Percentiles rank a stretch among this genome's conserved stretches.
Evolutionary conservation across 1,140 invertebrate genomes (phyloP).

Genomic region (Lucilia sericata): DNA sequence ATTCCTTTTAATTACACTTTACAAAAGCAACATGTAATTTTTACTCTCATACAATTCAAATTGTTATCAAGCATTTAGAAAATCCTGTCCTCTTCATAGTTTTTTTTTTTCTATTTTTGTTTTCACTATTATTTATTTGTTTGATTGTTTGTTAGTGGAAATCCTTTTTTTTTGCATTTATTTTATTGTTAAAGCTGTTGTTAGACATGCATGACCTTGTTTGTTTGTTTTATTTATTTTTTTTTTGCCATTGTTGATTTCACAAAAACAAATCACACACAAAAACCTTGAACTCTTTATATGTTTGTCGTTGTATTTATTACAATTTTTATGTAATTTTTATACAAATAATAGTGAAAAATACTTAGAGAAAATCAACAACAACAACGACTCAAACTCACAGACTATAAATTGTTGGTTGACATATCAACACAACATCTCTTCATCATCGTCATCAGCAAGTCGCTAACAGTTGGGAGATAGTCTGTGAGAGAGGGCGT

Average conservation of each 20-base stretch:
- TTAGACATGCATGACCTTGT: conserved; percentile 15
- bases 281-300: conserved; percentile 15
- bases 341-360: background rate
- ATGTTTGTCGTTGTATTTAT: background rate
- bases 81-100: background rate
- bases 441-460: too few relatives aligned
- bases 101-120: background rate
- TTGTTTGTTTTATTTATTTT: too few relatives aligned
- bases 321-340: conserved; percentile 1
- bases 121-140: background rate
- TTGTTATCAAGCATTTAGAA: background rate
- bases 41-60: background rate
- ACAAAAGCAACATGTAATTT: too few relatives aligned
- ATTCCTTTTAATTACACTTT: background rate
- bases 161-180: background rate
- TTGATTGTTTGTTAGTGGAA: background rate
- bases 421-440: too few relatives aligned
- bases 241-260: background rate
- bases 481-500: background rate
- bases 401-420: too few relatives aligned
- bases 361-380: background rate
- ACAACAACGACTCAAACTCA: background rate
- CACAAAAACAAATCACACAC: background rate
- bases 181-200: background rate
- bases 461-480: background rate